phyloP scores from a whole-genome alignment of 92 coral and sea anemone species.

The Actinostola sp. region DNA sequence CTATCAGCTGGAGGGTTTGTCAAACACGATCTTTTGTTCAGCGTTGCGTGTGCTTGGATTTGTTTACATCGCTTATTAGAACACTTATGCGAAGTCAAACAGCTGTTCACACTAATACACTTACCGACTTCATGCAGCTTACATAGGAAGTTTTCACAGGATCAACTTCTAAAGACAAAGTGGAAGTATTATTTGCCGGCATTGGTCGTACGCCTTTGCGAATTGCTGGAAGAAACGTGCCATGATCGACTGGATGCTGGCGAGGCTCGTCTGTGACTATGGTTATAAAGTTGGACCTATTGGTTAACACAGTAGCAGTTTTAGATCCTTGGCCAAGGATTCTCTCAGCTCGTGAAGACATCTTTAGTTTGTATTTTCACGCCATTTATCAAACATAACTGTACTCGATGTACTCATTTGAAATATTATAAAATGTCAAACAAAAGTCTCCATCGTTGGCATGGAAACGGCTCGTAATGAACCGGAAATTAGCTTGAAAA shows the following conservation, averaged over 20 bases:
- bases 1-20: conserved; percentile 17
- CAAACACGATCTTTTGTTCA: conserved; percentile 26
- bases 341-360: conserved; percentile 62
- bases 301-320: conserved; percentile 86
- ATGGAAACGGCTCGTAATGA: conserved; percentile 11
- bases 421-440: background rate
- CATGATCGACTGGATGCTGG: conserved; percentile 68
- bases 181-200: conserved; percentile 78
- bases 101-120: conserved; percentile 44
- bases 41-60: conserved; percentile 2
- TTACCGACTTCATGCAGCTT: conserved; percentile 92
- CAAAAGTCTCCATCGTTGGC: conserved; percentile 26
- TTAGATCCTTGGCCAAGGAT: conserved; percentile 83
- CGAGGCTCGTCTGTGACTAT: conserved; percentile 90
- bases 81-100: conserved; percentile 34
- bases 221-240: conserved; percentile 41
- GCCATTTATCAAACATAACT: conserved; percentile 33
- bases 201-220: conserved; percentile 84
- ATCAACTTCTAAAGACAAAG: conserved; percentile 64
- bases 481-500: conserved; percentile 6
- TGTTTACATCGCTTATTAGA: conserved; percentile 40
- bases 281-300: conserved; percentile 87
- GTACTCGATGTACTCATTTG: too few relatives aligned
- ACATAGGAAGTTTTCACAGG: conserved; percentile 56
- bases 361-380: conserved; percentile 21